Conservation (phyloP, 2,888 invertebrate genomes). For the Oscheius sp. region DNA sequence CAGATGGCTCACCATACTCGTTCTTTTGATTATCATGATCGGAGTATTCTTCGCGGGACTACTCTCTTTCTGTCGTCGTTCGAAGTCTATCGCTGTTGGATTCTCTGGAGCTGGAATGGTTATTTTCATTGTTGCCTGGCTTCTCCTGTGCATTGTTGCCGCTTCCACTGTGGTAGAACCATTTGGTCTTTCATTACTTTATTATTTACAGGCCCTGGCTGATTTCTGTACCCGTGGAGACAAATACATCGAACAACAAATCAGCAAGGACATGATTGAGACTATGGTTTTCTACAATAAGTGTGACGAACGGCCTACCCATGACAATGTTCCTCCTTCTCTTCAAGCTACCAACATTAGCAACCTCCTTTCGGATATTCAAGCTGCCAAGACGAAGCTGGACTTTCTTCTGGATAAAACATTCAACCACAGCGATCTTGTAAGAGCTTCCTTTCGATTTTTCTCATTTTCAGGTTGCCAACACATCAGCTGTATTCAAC, state of each 20-base stretch:
- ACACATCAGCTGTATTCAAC: constrained; percentile 53
- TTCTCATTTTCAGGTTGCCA: constrained; percentile 47
- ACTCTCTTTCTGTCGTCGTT: constrained; percentile 66
- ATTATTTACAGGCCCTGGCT: constrained; percentile 47
- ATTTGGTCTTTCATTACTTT: not conserved
- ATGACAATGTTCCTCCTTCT: constrained; percentile 48
- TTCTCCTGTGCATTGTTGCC: constrained; percentile 56
- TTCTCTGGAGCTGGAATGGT: constrained; percentile 68
- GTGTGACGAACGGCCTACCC: constrained; percentile 47
- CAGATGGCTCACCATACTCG: constrained; percentile 66
- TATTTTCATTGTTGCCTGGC: constrained; percentile 65
- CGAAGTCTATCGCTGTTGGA: constrained; percentile 64
- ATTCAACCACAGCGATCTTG: constrained; percentile 57
- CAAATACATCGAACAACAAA: constrained; percentile 48
- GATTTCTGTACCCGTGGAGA: constrained; percentile 62
- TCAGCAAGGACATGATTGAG: constrained; percentile 53
- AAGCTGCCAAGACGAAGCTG: constrained; percentile 53
- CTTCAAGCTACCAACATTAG: constrained; percentile 41
- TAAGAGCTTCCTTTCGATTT: constrained; percentile 26
- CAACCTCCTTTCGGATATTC: constrained; percentile 46
- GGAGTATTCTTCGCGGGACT: constrained; percentile 67
- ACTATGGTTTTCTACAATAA: constrained; percentile 59
- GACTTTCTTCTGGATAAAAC: constrained; percentile 56
- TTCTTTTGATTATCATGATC: constrained; percentile 62
- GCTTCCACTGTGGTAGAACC: constrained; percentile 60